Percentiles rank a stretch among this genome's conserved stretches.
Evolutionary conservation across 2,113 vertebrate genomes (phyloP).

Genomic region (Tetrao urogallus): DNA sequence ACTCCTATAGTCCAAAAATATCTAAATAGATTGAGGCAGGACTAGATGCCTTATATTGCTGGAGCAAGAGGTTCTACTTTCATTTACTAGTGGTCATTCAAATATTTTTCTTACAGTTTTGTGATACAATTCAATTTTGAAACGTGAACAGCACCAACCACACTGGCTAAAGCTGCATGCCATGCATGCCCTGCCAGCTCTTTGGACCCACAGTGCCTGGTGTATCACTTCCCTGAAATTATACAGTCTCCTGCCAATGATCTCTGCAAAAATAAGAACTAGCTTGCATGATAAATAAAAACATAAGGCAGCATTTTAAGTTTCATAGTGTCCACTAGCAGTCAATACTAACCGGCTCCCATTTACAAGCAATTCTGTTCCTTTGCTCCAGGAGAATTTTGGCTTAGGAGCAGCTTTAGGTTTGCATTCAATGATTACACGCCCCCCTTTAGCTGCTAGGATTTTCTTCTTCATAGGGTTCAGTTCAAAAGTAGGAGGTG

Average conservation of each 20-base stretch:
- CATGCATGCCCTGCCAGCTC: not conserved
- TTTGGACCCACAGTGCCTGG: not conserved
- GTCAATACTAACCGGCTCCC: conserved; percentile 85
- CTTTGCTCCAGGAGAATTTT: conserved; percentile 92
- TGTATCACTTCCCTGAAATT: not conserved
- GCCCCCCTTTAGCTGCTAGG: conserved; percentile 88
- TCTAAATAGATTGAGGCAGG: not conserved
- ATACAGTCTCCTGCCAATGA: not conserved
- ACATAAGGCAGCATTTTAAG: not conserved
- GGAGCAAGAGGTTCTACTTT: not conserved
- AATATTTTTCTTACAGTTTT: not conserved
- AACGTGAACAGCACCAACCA: not conserved
- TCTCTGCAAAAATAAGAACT: not conserved
- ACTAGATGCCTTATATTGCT: not conserved
- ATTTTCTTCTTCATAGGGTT: conserved; percentile 90
- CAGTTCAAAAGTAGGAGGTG: conserved; percentile 91
- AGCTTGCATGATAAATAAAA: not conserved
- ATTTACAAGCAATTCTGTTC: conserved; percentile 92
- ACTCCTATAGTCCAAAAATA: not conserved
- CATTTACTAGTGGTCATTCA: not conserved
- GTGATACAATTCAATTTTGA: not conserved
- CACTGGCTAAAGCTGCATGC: not conserved
- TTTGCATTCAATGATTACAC: conserved; percentile 91
- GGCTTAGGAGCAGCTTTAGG: conserved; percentile 94
- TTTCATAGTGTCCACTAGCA: not conserved